Evolutionary conservation across 2,113 vertebrate genomes (phyloP), one percentile per base, ranked within the genome.

Genomic region (Miniopterus natalensis): DNA sequence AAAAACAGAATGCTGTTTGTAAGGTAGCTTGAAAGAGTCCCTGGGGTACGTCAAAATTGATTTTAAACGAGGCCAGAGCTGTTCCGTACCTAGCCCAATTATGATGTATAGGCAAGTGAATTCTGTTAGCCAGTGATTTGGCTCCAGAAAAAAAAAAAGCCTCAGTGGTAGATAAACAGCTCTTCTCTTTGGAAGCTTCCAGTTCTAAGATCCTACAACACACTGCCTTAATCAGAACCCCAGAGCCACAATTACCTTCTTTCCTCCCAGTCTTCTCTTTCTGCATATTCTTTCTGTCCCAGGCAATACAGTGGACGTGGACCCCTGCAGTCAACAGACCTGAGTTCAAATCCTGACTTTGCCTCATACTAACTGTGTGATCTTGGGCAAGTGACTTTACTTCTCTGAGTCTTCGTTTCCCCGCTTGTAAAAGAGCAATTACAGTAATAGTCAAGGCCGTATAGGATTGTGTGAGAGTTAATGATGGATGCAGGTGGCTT

Each of bases 51-150:
- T 36, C 61, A 45, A 88, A 97, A 98, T 91, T 85, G 96, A 59
- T 94, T 97, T 36, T 96, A 75, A 98, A 98, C 92, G 97, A 97
- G 97, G 96, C 97, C 97, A 97, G 13, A 1, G 25, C 92, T 89
- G 92, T 87, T 93, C 57, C 89, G 53, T 73, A n/a, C 65, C 20
- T 73, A 40, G 29, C 14, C n/a, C 40, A n/a, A 51, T 84, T 77
- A 95, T 55, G 68, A 49, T 80, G 65, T 25, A 2, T 75, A 80
- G 45, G 87, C 79, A 74, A 53, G 65, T 8, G 74, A 95, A 89
- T 95, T 88, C 77, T 85, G 77, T 95, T 96, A 94, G 84, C 5
- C 45, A 27, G 3, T 45, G 31, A 71, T 3, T 36, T 66, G 31
- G 15, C 84, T 87, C 23, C 9, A 53, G 23, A 12, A 84, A 70